Percentiles rank a stretch among this genome's conserved stretches.
Evolutionary conservation across 2,113 vertebrate genomes (phyloP).

Genomic region (Lagopus leucura): DNA sequence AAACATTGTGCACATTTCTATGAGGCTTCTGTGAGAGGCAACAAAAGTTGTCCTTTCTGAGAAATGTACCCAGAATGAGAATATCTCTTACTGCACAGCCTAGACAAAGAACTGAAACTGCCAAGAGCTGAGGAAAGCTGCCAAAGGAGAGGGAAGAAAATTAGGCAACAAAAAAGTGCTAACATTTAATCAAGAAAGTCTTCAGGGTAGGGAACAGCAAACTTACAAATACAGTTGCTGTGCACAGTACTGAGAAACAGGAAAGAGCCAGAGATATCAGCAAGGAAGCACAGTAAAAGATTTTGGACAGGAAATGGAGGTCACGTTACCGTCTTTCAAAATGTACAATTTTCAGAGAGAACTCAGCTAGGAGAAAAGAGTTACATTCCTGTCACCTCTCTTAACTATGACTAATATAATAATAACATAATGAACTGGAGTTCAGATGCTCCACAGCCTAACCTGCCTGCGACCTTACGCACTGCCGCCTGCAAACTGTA

Average conservation of each 20-base stretch:
- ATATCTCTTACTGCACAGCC: constrained; percentile 40
- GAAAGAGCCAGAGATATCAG: constrained; percentile 14
- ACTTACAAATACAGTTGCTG: not conserved
- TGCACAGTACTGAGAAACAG: not conserved
- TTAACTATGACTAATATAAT: not conserved
- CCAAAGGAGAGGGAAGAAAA: constrained; percentile 71
- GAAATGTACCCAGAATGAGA: constrained; percentile 58
- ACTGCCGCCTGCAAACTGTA: not conserved
- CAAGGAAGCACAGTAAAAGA: not conserved
- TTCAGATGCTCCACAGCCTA: not conserved
- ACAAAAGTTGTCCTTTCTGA: constrained; percentile 55
- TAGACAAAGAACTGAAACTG: constrained; percentile 77
- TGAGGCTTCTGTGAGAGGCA: constrained; percentile 47
- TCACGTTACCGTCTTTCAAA: constrained; percentile 1
- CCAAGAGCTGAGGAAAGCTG: constrained; percentile 41
- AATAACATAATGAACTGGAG: not conserved
- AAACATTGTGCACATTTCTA: constrained; percentile 45
- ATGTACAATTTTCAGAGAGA: not conserved
- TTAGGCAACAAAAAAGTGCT: constrained; percentile 28
- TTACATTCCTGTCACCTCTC: not conserved
- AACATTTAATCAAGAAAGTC: constrained; percentile 16
- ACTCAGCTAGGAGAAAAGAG: not conserved
- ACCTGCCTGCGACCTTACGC: not conserved
- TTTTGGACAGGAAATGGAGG: constrained; percentile 27
- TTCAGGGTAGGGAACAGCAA: constrained; percentile 1